A percentile compares a stretch with the other conserved stretches of the same genome.
These are phyloP conservation scores for Autographa pulchrina DNA, from an alignment of 2,888 invertebrate genomes.

Conservation along the genomic window DNA sequence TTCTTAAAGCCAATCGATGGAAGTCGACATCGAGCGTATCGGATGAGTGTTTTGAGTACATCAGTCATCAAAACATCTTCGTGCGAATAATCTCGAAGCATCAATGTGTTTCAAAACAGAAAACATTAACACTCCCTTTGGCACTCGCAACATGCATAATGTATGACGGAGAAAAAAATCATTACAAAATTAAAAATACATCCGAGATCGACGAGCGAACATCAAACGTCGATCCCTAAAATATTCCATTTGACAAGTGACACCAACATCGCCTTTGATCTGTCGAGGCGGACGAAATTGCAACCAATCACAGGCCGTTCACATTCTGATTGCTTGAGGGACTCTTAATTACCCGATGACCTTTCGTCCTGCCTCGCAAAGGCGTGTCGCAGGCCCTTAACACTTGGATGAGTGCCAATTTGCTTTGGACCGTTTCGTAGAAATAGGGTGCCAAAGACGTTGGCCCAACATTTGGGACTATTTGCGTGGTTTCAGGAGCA, in stretches of 20 bases:
- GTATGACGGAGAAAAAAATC: constrained; percentile 61
- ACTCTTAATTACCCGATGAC: constrained; percentile 87
- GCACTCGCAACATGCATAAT: constrained; percentile 52
- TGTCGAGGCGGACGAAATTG: constrained; percentile 68
- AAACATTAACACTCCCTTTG: constrained; percentile 49
- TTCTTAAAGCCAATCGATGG: not conserved
- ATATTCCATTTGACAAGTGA: constrained; percentile 86
- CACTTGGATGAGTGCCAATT: constrained; percentile 81
- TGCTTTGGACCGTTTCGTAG: constrained; percentile 65
- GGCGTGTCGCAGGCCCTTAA: constrained; percentile 78
- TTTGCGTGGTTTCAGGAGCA: constrained; percentile 54
- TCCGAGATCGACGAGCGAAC: constrained; percentile 62
- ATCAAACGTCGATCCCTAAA: constrained; percentile 77
- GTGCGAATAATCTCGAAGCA: constrained; percentile 8
- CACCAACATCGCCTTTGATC: constrained; percentile 82
- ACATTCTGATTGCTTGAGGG: constrained; percentile 86
- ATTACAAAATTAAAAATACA: constrained; percentile 70
- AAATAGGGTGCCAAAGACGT: constrained; percentile 63
- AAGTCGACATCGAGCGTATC: not conserved
- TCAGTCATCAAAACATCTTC: constrained; percentile 23
- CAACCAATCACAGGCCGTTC: constrained; percentile 82
- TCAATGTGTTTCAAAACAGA: constrained; percentile 37
- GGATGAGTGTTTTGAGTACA: not conserved
- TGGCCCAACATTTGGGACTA: constrained; percentile 55
- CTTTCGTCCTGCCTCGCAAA: constrained; percentile 75